Evolutionary conservation across 2,888 invertebrate genomes (phyloP).

Genomic region (Synanthedon tipuliformis): DNA sequence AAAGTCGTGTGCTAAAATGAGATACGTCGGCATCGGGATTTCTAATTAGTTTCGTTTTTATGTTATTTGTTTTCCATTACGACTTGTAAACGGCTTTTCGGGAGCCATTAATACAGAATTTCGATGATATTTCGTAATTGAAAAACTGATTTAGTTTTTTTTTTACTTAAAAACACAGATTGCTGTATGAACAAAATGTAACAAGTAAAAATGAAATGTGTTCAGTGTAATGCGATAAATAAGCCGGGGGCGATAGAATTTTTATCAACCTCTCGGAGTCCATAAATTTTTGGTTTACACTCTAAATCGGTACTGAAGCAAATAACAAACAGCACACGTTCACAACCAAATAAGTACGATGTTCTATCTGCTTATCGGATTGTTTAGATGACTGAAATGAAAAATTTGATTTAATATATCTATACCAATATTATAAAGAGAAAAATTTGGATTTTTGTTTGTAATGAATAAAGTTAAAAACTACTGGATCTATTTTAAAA

Average conservation of each 20-base stretch:
- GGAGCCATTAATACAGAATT: too few relatives aligned
- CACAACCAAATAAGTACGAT: conserved; percentile 34
- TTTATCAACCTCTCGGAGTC: conserved; percentile 48
- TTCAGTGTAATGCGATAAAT: conserved; percentile 31
- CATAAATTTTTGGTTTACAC: conserved; percentile 60
- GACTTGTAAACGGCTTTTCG: neutral
- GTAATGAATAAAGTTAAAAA: too few relatives aligned
- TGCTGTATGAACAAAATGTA: conserved; percentile 6
- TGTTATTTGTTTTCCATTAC: neutral
- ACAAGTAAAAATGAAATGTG: conserved; percentile 14
- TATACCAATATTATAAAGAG: too few relatives aligned
- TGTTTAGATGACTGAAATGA: too few relatives aligned
- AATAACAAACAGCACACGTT: conserved; percentile 31
- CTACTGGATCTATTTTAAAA: too few relatives aligned
- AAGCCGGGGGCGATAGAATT: conserved; percentile 42
- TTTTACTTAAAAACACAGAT: neutral
- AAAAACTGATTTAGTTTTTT: neutral
- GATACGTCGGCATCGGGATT: conserved; percentile 37
- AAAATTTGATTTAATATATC: too few relatives aligned
- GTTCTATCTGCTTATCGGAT: conserved; percentile 19
- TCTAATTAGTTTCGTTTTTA: conserved; percentile 30
- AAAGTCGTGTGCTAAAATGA: conserved; percentile 31
- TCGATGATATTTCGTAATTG: neutral
- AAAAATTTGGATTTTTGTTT: too few relatives aligned
- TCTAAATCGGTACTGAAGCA: conserved; percentile 41